Percentiles rank a stretch among this genome's conserved stretches.
Evolutionary conservation across 2,113 vertebrate species (phyloP).

Genomic region (Shinisaurus crocodilurus): DNA sequence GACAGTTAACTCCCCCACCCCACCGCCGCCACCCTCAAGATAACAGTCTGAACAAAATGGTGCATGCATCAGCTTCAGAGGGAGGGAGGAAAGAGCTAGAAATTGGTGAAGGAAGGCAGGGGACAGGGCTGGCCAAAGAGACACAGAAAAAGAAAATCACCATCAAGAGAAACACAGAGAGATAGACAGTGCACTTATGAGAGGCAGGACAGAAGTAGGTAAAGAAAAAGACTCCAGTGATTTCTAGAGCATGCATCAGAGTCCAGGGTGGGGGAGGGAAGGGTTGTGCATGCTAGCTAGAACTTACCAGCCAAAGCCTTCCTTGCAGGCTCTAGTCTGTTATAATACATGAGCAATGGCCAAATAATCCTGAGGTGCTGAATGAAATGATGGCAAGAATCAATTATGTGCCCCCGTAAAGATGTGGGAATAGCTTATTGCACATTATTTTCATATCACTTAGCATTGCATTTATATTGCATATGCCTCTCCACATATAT

Average conservation of each 20-base stretch:
- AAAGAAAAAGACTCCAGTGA: neutral
- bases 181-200: neutral
- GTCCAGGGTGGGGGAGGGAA: too few species aligned
- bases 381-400: neutral
- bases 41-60: neutral
- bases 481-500: accelerated
- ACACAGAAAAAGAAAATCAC: neutral
- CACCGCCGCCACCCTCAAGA: neutral
- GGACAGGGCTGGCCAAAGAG: too few species aligned
- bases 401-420: neutral
- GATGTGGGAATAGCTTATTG: neutral
- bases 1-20: neutral
- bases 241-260: neutral
- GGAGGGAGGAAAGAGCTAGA: too few species aligned
- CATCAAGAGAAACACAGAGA: neutral
- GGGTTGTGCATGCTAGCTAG: neutral
- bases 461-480: neutral
- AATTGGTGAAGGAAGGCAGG: too few species aligned
- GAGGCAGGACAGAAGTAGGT: neutral
- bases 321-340: too few species aligned
- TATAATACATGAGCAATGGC: neutral
- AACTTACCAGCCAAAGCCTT: neutral
- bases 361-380: neutral
- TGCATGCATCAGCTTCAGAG: too few species aligned
- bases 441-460: neutral